phyloP scores from a whole-genome alignment of 2,113 vertebrate species.

The Ciconia maguari region DNA sequence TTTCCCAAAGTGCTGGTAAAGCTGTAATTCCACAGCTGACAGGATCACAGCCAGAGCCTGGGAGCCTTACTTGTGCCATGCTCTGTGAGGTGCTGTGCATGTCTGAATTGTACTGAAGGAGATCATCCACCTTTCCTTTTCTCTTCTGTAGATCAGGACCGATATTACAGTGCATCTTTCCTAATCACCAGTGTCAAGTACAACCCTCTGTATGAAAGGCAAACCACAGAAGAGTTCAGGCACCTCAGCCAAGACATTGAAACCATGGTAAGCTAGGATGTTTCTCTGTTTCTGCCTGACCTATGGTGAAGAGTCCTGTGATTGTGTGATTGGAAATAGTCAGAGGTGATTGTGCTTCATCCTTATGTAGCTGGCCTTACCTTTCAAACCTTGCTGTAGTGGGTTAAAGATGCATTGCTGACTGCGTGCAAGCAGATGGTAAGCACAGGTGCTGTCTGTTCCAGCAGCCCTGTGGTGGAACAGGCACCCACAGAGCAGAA shows the following conservation, averaged over 20 bases:
- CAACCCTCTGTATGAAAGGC: constrained; percentile 26
- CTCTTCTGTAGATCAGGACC: constrained; percentile 62
- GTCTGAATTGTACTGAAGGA: not conserved
- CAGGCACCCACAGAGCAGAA: not conserved
- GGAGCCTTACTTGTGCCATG: not conserved
- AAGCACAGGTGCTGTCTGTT: not conserved
- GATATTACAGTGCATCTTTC: constrained; percentile 67
- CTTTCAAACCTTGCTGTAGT: not conserved
- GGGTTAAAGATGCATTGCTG: not conserved
- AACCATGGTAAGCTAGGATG: constrained; percentile 60
- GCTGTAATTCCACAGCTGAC: not conserved
- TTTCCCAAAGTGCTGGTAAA: not conserved
- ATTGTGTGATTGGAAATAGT: not conserved
- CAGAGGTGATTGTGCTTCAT: not conserved
- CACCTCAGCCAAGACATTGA: constrained; percentile 58
- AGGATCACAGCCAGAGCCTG: not conserved
- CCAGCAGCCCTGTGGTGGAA: not conserved
- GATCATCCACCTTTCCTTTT: not conserved
- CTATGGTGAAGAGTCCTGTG: not conserved
- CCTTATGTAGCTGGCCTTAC: not conserved
- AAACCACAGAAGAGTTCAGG: constrained; percentile 63
- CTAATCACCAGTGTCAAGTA: constrained; percentile 60
- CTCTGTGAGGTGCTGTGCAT: not conserved
- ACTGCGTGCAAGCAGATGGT: not conserved
- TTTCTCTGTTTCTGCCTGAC: not conserved